phyloP scores from a whole-genome alignment of 2,113 vertebrate species.

The Hippocampus guttulatus region DNA sequence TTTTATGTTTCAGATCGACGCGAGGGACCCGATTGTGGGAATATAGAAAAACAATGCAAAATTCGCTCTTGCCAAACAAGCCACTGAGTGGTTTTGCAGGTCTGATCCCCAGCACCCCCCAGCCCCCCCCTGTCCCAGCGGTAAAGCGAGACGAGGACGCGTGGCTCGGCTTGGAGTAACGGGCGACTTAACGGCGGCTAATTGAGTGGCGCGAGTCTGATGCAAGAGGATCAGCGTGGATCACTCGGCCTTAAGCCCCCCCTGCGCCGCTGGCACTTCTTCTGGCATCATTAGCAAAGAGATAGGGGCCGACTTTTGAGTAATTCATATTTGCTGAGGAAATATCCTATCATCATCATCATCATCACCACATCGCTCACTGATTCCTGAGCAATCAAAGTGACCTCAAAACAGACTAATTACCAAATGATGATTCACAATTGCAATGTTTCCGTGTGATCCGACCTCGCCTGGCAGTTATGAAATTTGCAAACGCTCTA shows the following conservation, averaged over 20 bases:
- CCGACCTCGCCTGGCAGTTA: not conserved
- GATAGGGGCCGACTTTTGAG: not conserved
- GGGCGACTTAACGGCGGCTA: constrained; percentile 5
- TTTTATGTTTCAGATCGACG: too few species aligned
- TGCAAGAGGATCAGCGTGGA: constrained; percentile 27
- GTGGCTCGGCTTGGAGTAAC: constrained; percentile 18
- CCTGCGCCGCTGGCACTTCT: not conserved
- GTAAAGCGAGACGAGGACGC: not conserved
- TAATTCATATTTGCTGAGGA: constrained; percentile 6
- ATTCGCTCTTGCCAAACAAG: constrained; percentile 38
- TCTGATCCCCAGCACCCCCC: constrained; percentile 1
- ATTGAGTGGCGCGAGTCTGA: constrained; percentile 15
- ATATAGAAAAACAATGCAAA: constrained; percentile 30
- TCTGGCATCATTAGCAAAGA: constrained; percentile 10
- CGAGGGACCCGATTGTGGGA: too few species aligned
- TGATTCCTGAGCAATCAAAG: constrained; percentile 73
- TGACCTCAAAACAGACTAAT: constrained; percentile 60
- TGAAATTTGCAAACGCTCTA: not conserved
- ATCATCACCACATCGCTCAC: constrained; percentile 46
- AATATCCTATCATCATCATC: not conserved
- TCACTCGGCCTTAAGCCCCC: constrained; percentile 9
- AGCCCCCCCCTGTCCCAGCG: not conserved
- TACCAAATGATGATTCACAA: constrained; percentile 22
- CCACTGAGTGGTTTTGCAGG: constrained; percentile 25
- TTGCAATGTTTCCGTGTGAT: not conserved